A percentile compares a stretch with the other conserved stretches of the same genome.
Conservation (phyloP, 2,113 vertebrate species). For the Archilochus colubris region DNA sequence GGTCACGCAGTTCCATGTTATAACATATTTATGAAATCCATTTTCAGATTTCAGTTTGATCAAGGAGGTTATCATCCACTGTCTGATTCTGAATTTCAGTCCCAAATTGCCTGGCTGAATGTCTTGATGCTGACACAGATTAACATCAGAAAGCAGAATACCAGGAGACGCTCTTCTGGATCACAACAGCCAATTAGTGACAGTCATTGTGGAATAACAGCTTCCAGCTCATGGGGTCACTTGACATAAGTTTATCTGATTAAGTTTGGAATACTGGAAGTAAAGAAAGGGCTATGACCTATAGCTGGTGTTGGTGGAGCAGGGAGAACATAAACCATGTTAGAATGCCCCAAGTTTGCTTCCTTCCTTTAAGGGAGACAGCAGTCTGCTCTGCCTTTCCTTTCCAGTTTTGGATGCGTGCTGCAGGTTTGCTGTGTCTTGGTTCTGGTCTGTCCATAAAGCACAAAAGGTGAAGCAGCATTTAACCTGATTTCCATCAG, state of each 20-base stretch:
- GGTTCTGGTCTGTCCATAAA: neutral
- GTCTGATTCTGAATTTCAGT: neutral
- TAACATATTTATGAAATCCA: neutral
- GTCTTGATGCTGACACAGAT: neutral
- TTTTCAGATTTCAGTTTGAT: conserved; percentile 18
- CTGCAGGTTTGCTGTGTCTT: neutral
- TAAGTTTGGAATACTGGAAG: neutral
- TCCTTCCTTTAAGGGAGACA: neutral
- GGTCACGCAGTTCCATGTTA: neutral
- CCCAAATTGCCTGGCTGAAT: neutral
- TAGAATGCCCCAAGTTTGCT: neutral
- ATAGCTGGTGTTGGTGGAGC: neutral
- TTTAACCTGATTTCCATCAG: neutral
- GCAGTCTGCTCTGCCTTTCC: neutral
- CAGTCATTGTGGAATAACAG: neutral
- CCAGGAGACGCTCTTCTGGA: neutral
- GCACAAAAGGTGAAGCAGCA: neutral
- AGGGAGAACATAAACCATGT: neutral
- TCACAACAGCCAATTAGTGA: neutral
- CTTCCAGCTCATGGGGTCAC: neutral
- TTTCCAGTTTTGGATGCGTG: neutral
- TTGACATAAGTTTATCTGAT: neutral
- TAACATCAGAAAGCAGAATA: neutral
- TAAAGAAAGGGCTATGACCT: neutral
- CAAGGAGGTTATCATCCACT: neutral